These are phyloP conservation scores for Meta bourneti DNA, from an alignment of 2,888 invertebrate species.

Conservation along the genomic window DNA sequence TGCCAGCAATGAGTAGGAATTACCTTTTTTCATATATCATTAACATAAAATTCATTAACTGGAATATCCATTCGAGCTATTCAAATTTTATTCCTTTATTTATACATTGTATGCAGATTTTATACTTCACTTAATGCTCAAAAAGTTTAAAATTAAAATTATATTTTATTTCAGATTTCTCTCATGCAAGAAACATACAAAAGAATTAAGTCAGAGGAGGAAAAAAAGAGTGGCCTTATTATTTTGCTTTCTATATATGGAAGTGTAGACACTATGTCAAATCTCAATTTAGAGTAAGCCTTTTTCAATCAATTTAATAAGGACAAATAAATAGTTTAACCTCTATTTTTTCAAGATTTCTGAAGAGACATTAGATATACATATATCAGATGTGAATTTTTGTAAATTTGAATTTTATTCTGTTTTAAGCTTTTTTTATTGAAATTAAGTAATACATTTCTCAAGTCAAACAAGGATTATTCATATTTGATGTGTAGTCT, in stretches of 20 bases:
- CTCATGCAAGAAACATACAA: slow-evolving; percentile 95
- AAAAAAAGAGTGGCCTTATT: slow-evolving; percentile 90
- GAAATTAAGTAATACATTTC: no score
- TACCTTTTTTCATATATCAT: neutral
- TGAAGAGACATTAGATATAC: no score
- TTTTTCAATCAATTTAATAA: slow-evolving; percentile 10
- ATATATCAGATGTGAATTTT: neutral
- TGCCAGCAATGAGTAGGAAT: neutral
- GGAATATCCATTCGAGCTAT: no score
- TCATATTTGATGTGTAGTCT: no score
- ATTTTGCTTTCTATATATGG: slow-evolving; percentile 88
- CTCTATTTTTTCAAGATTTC: no score
- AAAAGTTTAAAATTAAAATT: neutral
- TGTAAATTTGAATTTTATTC: no score
- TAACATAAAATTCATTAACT: neutral
- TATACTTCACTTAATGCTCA: neutral
- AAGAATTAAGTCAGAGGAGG: slow-evolving; percentile 90
- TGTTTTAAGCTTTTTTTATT: no score
- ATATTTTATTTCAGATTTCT: slow-evolving; percentile 81
- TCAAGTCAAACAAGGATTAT: no score
- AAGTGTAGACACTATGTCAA: slow-evolving; percentile 64
- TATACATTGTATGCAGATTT: neutral
- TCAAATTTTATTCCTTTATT: no score
- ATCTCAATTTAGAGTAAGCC: slow-evolving; percentile 59
- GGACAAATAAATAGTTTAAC: neutral